These are phyloP conservation scores for Chloropsis cyanopogon DNA, from an alignment of 2,113 vertebrate species.

Conservation along the genomic window DNA sequence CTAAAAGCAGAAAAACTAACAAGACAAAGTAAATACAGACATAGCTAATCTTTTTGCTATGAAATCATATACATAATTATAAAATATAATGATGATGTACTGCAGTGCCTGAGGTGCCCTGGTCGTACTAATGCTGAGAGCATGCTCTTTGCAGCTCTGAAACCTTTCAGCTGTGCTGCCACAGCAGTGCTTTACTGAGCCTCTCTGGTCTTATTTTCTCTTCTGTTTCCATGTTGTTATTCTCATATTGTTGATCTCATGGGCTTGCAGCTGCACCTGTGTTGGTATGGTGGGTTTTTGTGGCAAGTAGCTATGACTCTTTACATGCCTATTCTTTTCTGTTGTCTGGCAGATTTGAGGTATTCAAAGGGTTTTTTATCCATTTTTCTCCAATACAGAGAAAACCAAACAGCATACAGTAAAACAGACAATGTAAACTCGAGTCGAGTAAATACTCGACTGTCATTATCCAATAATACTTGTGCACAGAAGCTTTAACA, in stretches of 20 bases:
- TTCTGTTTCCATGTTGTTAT: background rate
- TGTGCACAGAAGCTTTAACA: background rate
- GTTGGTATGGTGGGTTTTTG: accelerated
- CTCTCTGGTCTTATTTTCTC: background rate
- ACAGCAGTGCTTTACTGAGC: background rate
- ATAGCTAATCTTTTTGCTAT: background rate
- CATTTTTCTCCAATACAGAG: background rate
- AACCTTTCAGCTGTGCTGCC: background rate
- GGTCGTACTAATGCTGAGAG: background rate
- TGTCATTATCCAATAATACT: background rate
- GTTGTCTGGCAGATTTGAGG: background rate
- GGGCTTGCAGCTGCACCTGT: background rate
- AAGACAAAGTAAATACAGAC: background rate
- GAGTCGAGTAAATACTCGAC: background rate
- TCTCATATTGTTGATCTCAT: background rate
- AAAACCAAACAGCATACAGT: accelerated
- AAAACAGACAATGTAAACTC: background rate
- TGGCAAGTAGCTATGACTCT: background rate
- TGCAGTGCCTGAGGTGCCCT: background rate
- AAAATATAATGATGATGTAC: background rate
- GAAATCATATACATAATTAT: background rate
- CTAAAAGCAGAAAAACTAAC: background rate
- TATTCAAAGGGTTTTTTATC: accelerated
- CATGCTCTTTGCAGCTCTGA: background rate
- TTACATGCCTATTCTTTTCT: background rate